Evolutionary conservation across 2,797 vertebrate species (phyloP), one percentile per base, ranked within the genome.

Genomic region (Naso thynnoides): DNA sequence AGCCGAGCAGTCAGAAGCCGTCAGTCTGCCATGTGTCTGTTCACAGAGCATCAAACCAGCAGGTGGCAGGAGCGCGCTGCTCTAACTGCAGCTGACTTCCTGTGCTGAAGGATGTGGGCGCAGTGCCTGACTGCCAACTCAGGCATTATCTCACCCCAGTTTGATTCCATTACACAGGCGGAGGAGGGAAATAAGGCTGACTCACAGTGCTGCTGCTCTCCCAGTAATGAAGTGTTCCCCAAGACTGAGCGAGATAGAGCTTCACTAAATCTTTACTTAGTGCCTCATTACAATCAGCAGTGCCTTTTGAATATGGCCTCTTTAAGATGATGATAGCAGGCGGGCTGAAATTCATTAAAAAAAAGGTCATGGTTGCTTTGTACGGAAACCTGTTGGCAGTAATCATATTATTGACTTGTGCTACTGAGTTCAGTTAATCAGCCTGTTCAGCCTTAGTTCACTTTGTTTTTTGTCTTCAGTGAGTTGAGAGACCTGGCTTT

Each of bases 161-260:
- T 81, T 88, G 86, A 84, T 88, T 88, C 86, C 88, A 89, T 89
- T 87, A 86, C 89, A 82, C 58, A 70, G 81, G 57, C 72, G 55
- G 78, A 79, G 70, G 62, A 63, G 57, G 64, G 29, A 72, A 86
- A 84, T 79, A 82, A 70, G 78, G 81, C 87, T 88, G 84, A 84
- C 75, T 90, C 86, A 90, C 79, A 69, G 76, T 16, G 56, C 64
- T 57, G 76, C 79, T 24, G 59, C 76, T 47, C 61, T 58, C 48
- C 67, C 71, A 71, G 73, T 73, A 74, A 72, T 70, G 7, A 81
- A 67, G 62, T 42, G 52, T 53, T 70, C 62, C 57, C 24, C 26
- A 6, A 33, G 56, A 52, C 62, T 14, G 26, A 64, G 70, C 56
- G 56, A 87, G 66, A 78, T 48, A 8, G 29, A 42, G 39, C 72